Evolutionary conservation across 2,888 invertebrate species (phyloP), one percentile per base, ranked within the genome.

Genomic region (Reticulitermes lucifugus): DNA sequence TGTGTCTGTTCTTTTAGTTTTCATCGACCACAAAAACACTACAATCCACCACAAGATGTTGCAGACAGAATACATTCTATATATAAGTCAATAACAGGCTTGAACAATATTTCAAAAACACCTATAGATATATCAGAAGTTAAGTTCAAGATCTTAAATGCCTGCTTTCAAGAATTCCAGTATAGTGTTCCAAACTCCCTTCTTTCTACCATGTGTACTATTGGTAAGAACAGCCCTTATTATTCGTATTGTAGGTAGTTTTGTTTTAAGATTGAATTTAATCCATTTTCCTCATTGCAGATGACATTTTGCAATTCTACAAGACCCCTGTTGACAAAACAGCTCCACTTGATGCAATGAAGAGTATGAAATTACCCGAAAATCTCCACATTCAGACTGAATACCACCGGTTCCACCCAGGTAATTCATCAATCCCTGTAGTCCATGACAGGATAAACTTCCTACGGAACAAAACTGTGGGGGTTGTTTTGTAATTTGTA

Each of bases 351-450:
- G 97, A 98, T 88, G 93, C 93, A 59, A 89, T 97, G 88, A 93
- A 93, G 86, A 93, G 91, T 86, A 93, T 94, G 89, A 94, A 97
- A 55, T 91, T 98, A 83, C 98, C 98, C 0, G 95, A 95, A 89
- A 99, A 99, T 92, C 91, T 99, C 46, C 95, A 98, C 90, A 92
- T 98, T 6, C 95, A 96, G 89, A 92, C 94, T 86, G 95, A 98
- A 79, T 96, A 96, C 90, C 90, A 95, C 75, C 92, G 98, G 85
- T 98, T 97, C 91, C 94, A 97, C 91, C 97, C 98, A 87, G 95
- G 96, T 95, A 88, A 65, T 65, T 25, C n/a, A 25, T 21, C n/a
- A 22, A 1, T 60, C 12, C 18, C n/a, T 35, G 3, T 35, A 35
- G 35, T 35, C 35, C 4, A 4, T 35, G 35, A 35, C 35, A 35